Base-by-base conservation (phyloP, 2,888 invertebrate species). In the Leptopilina myrica region DNA sequence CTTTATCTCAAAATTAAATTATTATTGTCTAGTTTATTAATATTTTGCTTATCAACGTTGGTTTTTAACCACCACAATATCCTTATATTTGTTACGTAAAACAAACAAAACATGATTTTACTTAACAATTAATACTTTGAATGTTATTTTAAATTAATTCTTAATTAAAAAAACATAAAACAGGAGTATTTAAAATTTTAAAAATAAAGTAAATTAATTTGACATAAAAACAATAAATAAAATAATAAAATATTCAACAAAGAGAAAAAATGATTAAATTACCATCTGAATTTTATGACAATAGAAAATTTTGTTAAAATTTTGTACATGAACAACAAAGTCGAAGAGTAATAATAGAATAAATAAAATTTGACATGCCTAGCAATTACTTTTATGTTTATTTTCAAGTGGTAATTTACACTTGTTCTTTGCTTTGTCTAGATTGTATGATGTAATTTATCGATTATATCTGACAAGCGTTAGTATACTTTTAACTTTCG, bases 401-500 rank as follows among this genome's bases (percentile, higher is more conserved):
- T 26, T 26, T 14, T 62, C 62, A 20, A 20, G 7, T 2, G 4
- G 53, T 33, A 53, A 26, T 33, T 7, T 73, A 33, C 73, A 56
- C 73, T 59, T 73, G 73, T 56, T 56, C 56, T 14, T 73, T 9
- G 12, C 8, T 7, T 53, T 3, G 0, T 33, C 49, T 26, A 26
- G 9, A 9, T 73, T 73, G 15, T n/a, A 33, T 56, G 56, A 73
- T 73, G 56, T 73, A 33, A 33, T 33, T 56, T 56, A 15, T 11
- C 1, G 3, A n/a, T 33, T 40, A n/a, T n/a, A 33, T 69, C 11
- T 33, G 33, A 6, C 26, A 14, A 5, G 59, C 26, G 26, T 73
- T 33, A 73, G 73, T 73, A 33, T 40, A 73, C 73, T 33, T 14
- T n/a, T 73, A n/a, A 49, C 56, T n/a, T n/a, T 73, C 7, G 3